Evolutionary conservation across 1,140 invertebrate species (phyloP), one percentile per base, ranked within the genome.

Genomic region (Lepidotrigona ventralis): DNA sequence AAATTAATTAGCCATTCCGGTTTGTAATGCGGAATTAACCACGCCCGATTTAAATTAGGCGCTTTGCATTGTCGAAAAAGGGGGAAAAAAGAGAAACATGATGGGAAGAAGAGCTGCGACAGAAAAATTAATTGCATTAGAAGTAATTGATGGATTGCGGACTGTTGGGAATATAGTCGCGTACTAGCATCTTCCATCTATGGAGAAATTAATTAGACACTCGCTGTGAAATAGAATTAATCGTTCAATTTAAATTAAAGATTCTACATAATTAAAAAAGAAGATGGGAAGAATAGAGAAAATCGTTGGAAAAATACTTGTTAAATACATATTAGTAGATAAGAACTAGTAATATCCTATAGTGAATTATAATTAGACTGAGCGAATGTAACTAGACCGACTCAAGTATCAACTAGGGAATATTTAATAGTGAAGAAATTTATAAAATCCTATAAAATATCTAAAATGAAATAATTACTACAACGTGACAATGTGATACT

Each of bases 1-100:
- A 70, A 78, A 83, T 70, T 83, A 78, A 83, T 70, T 68, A 46
- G 29, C 33, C 81, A 33, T 26, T 29, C n/a, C 33, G 39, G 39
- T 46, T 33, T 23, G 4, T 9, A 17, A 17, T 11, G 29, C 11
- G 14, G 33, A n/a, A n/a, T 23, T 33, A 60, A 46, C n/a, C 33
- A 39, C 68, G 70, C 60, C 69, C 46, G 26, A 26, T 17, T n/a
- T 64, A 26, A 15, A 26, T 64, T n/a, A 26, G 26, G 15, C 60
- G 60, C 15, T 29, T 15, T 64, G 26, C n/a, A 17, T 64, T n/a
- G 39, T 14, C 26, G 6, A 26, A 23, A 17, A 46, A n/a, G 9
- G 15, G 23, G 11, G 9, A 33, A 66, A 66, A 26, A 8, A 66
- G 17, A 33, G 15, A 15, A 29, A 15, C 33, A n/a, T n/a, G n/a